Evolutionary conservation across 2,888 invertebrate species (phyloP).

Genomic region (Euproctis similis): DNA sequence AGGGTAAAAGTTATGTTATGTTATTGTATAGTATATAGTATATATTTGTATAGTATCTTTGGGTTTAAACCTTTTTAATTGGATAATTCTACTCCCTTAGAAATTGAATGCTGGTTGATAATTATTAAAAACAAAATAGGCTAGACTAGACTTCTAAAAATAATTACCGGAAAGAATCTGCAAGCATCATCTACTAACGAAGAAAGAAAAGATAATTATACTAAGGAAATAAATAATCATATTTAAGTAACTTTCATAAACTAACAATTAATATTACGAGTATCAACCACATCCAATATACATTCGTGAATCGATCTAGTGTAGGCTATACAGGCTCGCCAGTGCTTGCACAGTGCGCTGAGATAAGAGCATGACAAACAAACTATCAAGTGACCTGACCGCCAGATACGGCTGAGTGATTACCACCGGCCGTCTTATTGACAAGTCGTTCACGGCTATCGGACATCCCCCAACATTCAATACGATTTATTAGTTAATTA

Average conservation of each 20-base stretch:
- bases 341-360: slow-evolving; percentile 49
- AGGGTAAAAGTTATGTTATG: too few species aligned
- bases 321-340: slow-evolving; percentile 14
- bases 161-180: too few species aligned
- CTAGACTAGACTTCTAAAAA: too few species aligned
- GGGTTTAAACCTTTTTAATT: too few species aligned
- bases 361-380: slow-evolving; percentile 69
- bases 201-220: neutral
- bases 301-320: slow-evolving; percentile 8
- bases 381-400: slow-evolving; percentile 52
- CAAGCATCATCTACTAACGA: too few species aligned
- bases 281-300: slow-evolving; percentile 13
- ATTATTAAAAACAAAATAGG: too few species aligned
- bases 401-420: slow-evolving; percentile 55
- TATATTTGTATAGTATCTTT: too few species aligned
- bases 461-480: too few species aligned
- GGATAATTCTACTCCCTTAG: too few species aligned
- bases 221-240: neutral
- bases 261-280: neutral
- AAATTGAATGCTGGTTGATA: too few species aligned
- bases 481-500: too few species aligned
- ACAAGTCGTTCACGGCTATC: slow-evolving; percentile 33
- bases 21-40: too few species aligned
- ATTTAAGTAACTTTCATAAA: neutral
- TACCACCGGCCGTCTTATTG: slow-evolving; percentile 42